phyloP scores from a whole-genome alignment of 1,140 invertebrate species.

The Asobara japonica region DNA sequence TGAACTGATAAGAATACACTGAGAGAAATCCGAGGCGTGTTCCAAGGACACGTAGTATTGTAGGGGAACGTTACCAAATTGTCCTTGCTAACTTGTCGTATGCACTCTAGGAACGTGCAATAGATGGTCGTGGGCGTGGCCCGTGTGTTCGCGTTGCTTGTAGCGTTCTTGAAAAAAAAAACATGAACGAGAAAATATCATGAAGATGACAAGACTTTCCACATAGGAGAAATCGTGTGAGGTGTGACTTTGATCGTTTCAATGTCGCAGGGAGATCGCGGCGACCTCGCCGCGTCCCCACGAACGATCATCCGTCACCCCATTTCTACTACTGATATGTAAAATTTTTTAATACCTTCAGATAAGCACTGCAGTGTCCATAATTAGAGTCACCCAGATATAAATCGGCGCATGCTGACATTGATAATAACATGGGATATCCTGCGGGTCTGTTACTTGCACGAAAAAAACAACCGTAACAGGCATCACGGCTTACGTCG shows the following conservation, averaged over 20 bases:
- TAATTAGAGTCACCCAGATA: slow-evolving; percentile 53
- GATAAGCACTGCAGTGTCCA: slow-evolving; percentile 50
- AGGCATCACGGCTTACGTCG: slow-evolving; percentile 47
- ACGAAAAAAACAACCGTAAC: slow-evolving; percentile 57
- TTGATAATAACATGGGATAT: slow-evolving; percentile 47
- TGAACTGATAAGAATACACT: background rate
- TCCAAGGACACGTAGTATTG: background rate
- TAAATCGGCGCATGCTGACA: slow-evolving; percentile 48
- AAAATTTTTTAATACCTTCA: slow-evolving; percentile 43
- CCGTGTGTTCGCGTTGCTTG: slow-evolving; percentile 29
- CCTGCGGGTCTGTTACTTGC: slow-evolving; percentile 46
- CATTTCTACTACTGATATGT: background rate
- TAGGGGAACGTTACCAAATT: slow-evolving; percentile 46
- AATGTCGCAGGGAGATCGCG: no score
- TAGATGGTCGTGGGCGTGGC: slow-evolving; percentile 46
- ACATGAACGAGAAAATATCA: slow-evolving; percentile 8
- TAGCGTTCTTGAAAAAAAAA: slow-evolving; percentile 45
- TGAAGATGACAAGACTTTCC: background rate
- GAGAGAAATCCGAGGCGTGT: background rate
- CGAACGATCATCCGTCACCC: background rate
- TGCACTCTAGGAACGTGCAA: slow-evolving; percentile 56
- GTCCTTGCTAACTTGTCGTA: slow-evolving; percentile 57
- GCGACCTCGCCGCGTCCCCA: no score
- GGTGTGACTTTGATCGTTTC: no score
- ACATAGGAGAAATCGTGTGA: no score